Conservation (phyloP, 2,797 vertebrate genomes). For the Anabacerthia variegaticeps region DNA sequence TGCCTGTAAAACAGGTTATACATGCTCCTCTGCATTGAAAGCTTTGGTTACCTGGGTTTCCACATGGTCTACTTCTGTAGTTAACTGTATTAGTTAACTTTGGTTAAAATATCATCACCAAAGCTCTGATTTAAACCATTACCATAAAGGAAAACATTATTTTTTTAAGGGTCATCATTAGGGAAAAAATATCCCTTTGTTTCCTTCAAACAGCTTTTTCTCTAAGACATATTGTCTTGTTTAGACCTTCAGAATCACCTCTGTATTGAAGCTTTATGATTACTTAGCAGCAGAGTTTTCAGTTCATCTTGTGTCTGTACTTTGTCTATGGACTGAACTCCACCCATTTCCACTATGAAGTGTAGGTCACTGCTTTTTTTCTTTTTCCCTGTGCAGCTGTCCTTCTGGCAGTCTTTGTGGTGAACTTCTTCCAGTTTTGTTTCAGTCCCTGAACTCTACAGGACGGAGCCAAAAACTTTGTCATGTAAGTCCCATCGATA, state of each 20-base stretch:
- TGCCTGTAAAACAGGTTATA: not conserved
- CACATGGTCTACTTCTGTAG: not conserved
- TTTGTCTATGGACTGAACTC: not conserved
- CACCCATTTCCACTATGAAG: not conserved
- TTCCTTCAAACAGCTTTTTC: not conserved
- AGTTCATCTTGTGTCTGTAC: not conserved
- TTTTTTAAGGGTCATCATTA: not conserved
- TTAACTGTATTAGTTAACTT: not conserved
- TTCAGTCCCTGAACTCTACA: not conserved
- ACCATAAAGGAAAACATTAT: not conserved
- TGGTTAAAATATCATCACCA: not conserved
- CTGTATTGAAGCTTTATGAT: not conserved
- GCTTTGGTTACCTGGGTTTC: not conserved
- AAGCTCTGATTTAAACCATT: not conserved
- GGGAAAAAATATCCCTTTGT: not conserved
- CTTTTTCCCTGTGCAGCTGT: conserved; percentile 12
- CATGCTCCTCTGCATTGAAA: not conserved
- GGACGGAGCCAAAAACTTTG: conserved; percentile 29
- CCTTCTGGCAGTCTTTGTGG: conserved; percentile 7
- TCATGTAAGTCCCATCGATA: not conserved
- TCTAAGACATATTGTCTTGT: not conserved
- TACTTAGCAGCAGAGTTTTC: not conserved
- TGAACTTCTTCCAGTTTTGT: conserved; percentile 18
- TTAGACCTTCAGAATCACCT: not conserved
- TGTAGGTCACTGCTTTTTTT: not conserved